phyloP scores from a whole-genome alignment of 2,113 vertebrate species.

The human (Homo sapiens) region DNA sequence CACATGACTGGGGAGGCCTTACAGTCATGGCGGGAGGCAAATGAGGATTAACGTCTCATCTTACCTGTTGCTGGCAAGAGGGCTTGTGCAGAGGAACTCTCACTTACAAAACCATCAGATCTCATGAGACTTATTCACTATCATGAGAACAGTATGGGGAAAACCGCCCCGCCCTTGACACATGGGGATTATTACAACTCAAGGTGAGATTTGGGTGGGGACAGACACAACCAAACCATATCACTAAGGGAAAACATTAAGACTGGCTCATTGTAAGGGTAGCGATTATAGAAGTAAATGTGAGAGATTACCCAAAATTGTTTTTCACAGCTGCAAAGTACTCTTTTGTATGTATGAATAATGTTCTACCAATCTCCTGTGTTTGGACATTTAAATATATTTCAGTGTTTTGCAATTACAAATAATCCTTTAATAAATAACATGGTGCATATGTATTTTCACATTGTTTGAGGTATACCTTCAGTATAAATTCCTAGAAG shows the following conservation, averaged over 20 bases:
- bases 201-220: too few relatives aligned
- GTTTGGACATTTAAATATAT: not conserved
- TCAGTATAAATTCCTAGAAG: not conserved
- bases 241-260: not conserved
- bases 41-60: too few relatives aligned
- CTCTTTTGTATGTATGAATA: not conserved
- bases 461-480: not conserved
- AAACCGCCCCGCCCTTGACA: too few relatives aligned
- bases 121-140: too few relatives aligned
- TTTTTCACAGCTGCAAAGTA: constrained; percentile 8
- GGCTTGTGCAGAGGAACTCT: too few relatives aligned
- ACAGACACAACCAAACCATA: too few relatives aligned
- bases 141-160: too few relatives aligned
- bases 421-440: constrained; percentile 7
- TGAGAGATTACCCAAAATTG: not conserved
- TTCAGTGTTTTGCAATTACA: not conserved
- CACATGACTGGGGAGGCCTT: too few relatives aligned
- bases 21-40: too few relatives aligned
- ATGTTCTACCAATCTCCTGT: not conserved
- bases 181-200: too few relatives aligned
- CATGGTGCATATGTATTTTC: not conserved
- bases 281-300: not conserved
- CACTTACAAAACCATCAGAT: too few relatives aligned
- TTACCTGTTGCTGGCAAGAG: too few relatives aligned
- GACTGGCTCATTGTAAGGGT: not conserved